These are phyloP conservation scores for Prunella fulvescens DNA, from an alignment of 2,113 vertebrate genomes.

Conservation along the genomic window DNA sequence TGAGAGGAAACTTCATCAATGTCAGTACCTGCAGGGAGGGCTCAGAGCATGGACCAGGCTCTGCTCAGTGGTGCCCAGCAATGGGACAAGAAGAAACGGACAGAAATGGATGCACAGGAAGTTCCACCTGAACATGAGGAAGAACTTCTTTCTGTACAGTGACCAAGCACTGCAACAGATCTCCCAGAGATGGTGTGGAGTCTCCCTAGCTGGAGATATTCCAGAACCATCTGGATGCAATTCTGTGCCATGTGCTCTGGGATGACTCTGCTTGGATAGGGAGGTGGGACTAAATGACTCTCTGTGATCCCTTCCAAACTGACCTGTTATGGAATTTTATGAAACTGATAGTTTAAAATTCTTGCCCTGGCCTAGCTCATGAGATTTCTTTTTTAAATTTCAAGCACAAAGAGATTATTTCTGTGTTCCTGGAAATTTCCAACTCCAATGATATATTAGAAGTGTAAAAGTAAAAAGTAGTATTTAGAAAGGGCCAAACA, in stretches of 20 bases:
- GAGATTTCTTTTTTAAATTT: neutral
- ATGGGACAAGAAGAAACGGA: fast-evolving
- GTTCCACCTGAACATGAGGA: neutral
- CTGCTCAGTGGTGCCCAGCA: neutral
- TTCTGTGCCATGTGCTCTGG: neutral
- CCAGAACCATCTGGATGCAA: neutral
- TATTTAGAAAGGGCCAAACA: neutral
- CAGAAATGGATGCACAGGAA: fast-evolving
- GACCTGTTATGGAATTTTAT: neutral
- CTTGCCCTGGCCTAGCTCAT: neutral
- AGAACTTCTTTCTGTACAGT: fast-evolving
- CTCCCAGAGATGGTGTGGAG: fast-evolving
- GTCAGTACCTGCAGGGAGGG: neutral
- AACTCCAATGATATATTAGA: neutral
- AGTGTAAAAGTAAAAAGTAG: neutral
- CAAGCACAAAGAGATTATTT: neutral
- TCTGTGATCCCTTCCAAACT: neutral
- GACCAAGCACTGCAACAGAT: fast-evolving
- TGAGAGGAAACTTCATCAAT: fast-evolving
- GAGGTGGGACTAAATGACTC: fast-evolving
- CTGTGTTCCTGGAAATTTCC: neutral
- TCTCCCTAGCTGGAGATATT: neutral
- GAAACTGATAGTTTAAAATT: neutral
- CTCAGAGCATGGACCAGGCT: neutral
- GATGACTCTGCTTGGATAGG: neutral